Evolutionary conservation across 2,797 vertebrate genomes (phyloP).

Genomic region (Lutjanus campechanus): DNA sequence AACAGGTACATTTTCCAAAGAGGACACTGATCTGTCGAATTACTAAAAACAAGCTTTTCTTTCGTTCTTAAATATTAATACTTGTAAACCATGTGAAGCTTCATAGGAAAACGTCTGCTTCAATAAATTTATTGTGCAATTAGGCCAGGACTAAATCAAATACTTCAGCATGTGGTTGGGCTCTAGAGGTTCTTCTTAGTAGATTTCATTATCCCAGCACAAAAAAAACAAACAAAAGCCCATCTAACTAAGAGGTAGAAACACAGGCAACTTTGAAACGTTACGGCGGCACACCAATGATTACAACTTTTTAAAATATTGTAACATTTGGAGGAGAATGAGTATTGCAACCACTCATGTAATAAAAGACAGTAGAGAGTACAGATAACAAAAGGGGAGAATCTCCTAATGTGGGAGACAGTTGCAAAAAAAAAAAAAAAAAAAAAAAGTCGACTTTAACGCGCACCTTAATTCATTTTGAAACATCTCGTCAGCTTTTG

Average conservation of each 20-base stretch:
- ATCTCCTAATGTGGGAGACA: slow-evolving; percentile 22
- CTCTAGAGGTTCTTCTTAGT: slow-evolving; percentile 47
- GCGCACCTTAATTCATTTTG: slow-evolving; percentile 9
- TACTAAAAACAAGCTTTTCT: slow-evolving; percentile 10
- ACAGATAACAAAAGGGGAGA: slow-evolving; percentile 79
- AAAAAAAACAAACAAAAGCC: slow-evolving; percentile 85
- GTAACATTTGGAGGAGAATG: slow-evolving; percentile 88
- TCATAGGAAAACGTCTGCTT: slow-evolving; percentile 42
- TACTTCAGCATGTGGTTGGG: slow-evolving; percentile 89
- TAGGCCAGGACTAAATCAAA: slow-evolving; percentile 88
- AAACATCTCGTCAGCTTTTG: slow-evolving; percentile 33
- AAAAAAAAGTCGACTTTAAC: slow-evolving; percentile 18
- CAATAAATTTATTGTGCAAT: slow-evolving; percentile 86
- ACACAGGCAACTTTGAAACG: slow-evolving; percentile 90
- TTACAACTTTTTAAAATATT: slow-evolving; percentile 90
- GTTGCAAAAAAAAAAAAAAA: neutral
- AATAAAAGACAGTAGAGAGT: slow-evolving; percentile 56
- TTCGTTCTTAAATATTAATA: slow-evolving; percentile 33
- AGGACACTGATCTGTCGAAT: slow-evolving; percentile 68
- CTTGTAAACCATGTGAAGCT: slow-evolving; percentile 56
- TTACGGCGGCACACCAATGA: slow-evolving; percentile 89
- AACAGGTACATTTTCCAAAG: slow-evolving; percentile 71
- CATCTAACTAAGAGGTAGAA: slow-evolving; percentile 97
- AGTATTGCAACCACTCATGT: slow-evolving; percentile 93
- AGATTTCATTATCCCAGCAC: slow-evolving; percentile 89